phyloP scores from a whole-genome alignment of 2,113 vertebrate genomes.

The Catharus bicknelli region DNA sequence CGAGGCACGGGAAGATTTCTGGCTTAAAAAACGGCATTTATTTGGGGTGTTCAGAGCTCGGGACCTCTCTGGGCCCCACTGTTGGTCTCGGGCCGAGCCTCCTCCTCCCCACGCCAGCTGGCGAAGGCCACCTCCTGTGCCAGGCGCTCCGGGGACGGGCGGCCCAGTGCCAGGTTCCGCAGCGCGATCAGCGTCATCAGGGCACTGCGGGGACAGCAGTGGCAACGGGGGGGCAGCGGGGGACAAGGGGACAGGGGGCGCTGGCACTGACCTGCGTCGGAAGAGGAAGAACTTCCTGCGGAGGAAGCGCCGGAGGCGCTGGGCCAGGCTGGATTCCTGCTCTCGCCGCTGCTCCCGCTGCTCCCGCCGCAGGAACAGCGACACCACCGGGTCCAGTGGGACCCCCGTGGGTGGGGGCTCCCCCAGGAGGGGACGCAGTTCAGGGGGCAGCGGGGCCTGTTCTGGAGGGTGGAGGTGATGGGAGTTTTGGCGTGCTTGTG shows the following conservation, averaged over 20 bases:
- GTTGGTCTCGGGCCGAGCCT: background rate
- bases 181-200: conserved; percentile 91
- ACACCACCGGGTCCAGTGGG: conserved; percentile 76
- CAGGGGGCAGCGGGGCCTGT: conserved; percentile 77
- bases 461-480: background rate
- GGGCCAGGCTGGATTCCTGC: conserved; percentile 70
- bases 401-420: conserved; percentile 54
- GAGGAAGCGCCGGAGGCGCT: conserved; percentile 80
- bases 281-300: conserved; percentile 85
- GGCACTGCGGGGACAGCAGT: background rate
- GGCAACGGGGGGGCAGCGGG: fast-evolving
- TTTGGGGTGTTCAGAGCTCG: background rate
- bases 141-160: conserved; percentile 86
- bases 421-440: conserved; percentile 84
- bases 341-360: conserved; percentile 78
- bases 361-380: conserved; percentile 84
- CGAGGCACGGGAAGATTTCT: background rate
- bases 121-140: conserved; percentile 85
- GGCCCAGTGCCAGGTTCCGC: conserved; percentile 85
- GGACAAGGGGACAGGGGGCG: fast-evolving
- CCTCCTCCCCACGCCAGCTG: conserved; percentile 74
- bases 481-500: background rate
- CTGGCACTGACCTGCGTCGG: conserved; percentile 81
- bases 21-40: background rate
- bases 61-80: background rate